Conservation (phyloP, 2,113 vertebrate species). For the Hymenochirus boettgeri region DNA sequence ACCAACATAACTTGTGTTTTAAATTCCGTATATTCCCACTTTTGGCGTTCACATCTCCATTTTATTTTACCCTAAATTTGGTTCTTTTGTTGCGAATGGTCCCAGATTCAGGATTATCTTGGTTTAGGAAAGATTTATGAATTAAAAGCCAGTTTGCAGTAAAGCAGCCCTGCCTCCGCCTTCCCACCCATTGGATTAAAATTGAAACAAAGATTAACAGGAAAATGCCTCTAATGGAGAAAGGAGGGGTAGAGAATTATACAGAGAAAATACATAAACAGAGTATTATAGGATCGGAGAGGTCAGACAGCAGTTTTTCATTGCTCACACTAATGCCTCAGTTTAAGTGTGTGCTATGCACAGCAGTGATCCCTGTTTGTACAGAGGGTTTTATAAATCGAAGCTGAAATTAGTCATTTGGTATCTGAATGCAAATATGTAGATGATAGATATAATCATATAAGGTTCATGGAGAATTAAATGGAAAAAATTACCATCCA, state of each 20-base stretch:
- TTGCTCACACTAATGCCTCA: neutral
- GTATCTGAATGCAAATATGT: too few species aligned
- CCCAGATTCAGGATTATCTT: constrained; percentile 46
- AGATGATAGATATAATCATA: too few species aligned
- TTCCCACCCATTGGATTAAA: constrained; percentile 52
- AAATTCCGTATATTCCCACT: too few species aligned
- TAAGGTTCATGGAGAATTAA: neutral
- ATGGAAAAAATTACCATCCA: too few species aligned
- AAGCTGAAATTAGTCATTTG: too few species aligned
- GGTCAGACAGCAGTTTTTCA: neutral
- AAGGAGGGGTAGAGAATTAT: constrained; percentile 13
- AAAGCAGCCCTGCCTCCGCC: constrained; percentile 48
- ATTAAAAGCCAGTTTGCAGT: constrained; percentile 53
- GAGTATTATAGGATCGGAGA: neutral
- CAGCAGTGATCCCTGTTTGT: neutral
- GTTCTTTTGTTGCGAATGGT: constrained; percentile 37
- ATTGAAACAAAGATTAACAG: constrained; percentile 49
- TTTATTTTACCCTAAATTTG: too few species aligned
- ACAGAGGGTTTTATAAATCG: neutral
- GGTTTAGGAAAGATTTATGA: constrained; percentile 50
- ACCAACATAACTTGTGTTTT: too few species aligned
- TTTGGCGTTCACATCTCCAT: too few species aligned
- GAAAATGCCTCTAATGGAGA: constrained; percentile 13
- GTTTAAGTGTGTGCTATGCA: neutral
- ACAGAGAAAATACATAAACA: neutral